Percentiles rank a stretch among this genome's conserved stretches.
phyloP scores from a whole-genome alignment of 2,113 vertebrate species.

The Pollimyrus isidori region DNA sequence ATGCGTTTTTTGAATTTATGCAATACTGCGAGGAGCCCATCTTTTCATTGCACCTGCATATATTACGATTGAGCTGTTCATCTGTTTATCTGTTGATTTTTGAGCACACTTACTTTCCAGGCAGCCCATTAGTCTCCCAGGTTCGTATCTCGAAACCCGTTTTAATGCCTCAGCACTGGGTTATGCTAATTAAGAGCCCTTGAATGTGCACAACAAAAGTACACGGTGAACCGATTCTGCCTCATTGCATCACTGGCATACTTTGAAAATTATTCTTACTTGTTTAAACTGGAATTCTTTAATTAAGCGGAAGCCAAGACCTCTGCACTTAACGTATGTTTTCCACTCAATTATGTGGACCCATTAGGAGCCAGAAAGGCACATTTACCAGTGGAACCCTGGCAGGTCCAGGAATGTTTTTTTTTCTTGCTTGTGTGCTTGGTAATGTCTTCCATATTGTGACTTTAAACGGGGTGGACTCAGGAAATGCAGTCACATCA shows the following conservation, averaged over 20 bases:
- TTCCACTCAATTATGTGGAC: conserved; percentile 45
- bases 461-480: conserved; percentile 66
- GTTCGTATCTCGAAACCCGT: neutral
- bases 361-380: conserved; percentile 38
- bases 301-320: conserved; percentile 40
- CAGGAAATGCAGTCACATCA: conserved; percentile 68
- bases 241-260: conserved; percentile 26
- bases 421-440: conserved; percentile 38
- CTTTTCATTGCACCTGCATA: neutral
- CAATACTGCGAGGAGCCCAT: too few relatives aligned
- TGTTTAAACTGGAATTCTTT: conserved; percentile 39
- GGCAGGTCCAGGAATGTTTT: conserved; percentile 50
- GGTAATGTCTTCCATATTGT: conserved; percentile 74
- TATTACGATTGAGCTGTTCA: neutral
- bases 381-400: conserved; percentile 43
- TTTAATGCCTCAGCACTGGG: neutral
- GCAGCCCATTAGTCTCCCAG: neutral
- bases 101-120: neutral
- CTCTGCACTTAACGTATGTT: conserved; percentile 29
- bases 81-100: neutral
- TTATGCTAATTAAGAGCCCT: neutral
- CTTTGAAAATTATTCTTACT: conserved; percentile 39
- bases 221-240: neutral
- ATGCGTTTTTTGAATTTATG: neutral
- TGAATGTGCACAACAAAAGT: neutral